Base-by-base conservation (phyloP, 2,797 vertebrate genomes). In the Steatocranus sp. region DNA sequence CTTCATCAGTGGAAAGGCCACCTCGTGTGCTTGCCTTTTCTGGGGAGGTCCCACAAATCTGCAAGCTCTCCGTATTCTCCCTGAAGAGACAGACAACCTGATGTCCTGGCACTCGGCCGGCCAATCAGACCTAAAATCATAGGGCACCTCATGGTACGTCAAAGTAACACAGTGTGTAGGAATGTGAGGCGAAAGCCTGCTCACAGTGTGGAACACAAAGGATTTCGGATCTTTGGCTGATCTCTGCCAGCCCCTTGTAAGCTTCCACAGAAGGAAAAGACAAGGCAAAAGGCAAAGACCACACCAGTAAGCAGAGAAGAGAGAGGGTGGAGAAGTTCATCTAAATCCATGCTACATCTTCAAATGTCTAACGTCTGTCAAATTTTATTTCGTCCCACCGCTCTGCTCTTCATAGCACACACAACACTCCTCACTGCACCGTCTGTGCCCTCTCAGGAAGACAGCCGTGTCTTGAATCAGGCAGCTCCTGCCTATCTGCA, bases 141-240 rank as follows among this genome's bases (percentile, higher is more conserved):
- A 91, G 91, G 94, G 94, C 96, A 95, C 97, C 96, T 97, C 96
- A 96, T 96, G 97, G 97, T 90, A 86, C 88, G 83, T 91, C 83
- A 76, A 94, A 95, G 95, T 96, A 96, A 97, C 97, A 98, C 97
- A 97, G 97, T 97, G 97, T 97, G 96, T 93, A 89, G 96, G 96
- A 97, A 91, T 78, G 90, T 85, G 90, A 93, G 90, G 90, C 91
- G 66, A 78, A 90, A 80, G 88, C 91, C 90, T 91, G 90, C 85
- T 94, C 91, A 90, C 91, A 92, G 90, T 89, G 93, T 93, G 93
- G 92, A 90, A 89, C 90, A 88, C 85, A 88, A 79, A 83, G 88
- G 89, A 80, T 82, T 92, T 92, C 48, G 76, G 86, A 82, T 87
- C 87, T 82, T 83, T 66, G 82, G 87, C 85, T 87, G 88, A 91